phyloP scores from a whole-genome alignment of 2,888 invertebrate species.

The Panopea generosa region DNA sequence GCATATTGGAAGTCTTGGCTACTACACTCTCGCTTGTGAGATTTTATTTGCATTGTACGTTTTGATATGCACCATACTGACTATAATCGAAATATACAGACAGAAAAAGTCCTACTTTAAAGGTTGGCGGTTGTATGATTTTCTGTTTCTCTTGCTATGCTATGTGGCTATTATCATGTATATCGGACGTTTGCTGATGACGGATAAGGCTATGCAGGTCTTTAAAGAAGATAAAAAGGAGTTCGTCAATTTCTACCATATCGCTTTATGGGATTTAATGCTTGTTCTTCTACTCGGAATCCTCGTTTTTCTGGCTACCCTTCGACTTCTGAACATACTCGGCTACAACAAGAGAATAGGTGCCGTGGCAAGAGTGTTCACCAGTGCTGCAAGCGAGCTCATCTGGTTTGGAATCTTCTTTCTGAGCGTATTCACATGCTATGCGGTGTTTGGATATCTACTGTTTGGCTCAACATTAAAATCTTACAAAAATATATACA shows the following conservation, averaged over 20 bases:
- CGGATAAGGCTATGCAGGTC: constrained; percentile 59
- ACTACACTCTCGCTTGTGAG: constrained; percentile 68
- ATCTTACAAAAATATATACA: constrained; percentile 67
- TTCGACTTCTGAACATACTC: constrained; percentile 72
- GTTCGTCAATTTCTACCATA: constrained; percentile 76
- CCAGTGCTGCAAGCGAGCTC: constrained; percentile 64
- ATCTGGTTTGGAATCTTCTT: constrained; percentile 73
- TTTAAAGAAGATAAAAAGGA: constrained; percentile 69
- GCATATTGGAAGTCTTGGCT: constrained; percentile 63
- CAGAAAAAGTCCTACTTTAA: constrained; percentile 55
- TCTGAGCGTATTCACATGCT: constrained; percentile 62
- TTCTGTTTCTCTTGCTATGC: constrained; percentile 55
- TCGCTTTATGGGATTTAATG: constrained; percentile 71
- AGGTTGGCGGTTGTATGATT: constrained; percentile 71
- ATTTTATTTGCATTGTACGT: constrained; percentile 64
- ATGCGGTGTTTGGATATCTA: constrained; percentile 69
- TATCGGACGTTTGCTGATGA: constrained; percentile 52
- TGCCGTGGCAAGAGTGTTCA: constrained; percentile 66
- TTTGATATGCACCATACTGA: constrained; percentile 52
- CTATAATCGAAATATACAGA: constrained; percentile 55
- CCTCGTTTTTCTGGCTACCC: constrained; percentile 68
- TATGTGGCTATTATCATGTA: constrained; percentile 65
- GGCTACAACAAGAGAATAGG: constrained; percentile 72
- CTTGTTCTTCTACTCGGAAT: constrained; percentile 66
- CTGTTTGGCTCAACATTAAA: constrained; percentile 67